phyloP scores from a whole-genome alignment of 2,888 invertebrate genomes.

The Aphrophora alni region DNA sequence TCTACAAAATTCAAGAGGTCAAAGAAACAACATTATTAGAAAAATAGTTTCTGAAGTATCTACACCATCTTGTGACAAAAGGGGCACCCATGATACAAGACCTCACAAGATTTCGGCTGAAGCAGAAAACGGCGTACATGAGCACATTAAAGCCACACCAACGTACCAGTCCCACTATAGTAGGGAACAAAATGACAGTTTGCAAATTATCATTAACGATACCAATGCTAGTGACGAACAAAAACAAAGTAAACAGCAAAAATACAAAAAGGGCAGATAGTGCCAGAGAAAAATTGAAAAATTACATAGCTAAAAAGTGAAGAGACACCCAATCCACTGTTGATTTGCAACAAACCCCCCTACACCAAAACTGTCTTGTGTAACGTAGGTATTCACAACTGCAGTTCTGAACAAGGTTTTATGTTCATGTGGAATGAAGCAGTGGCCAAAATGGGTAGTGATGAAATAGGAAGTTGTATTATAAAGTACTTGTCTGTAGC shows the following conservation, averaged over 20 bases:
- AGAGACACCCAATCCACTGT: background rate
- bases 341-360: slow-evolving; percentile 10
- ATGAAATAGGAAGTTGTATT: slow-evolving; percentile 21
- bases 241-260: background rate
- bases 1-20: slow-evolving; percentile 13
- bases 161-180: slow-evolving; percentile 17
- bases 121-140: slow-evolving; percentile 11
- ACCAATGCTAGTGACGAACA: background rate
- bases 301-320: background rate
- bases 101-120: background rate
- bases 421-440: slow-evolving; percentile 20
- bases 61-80: background rate
- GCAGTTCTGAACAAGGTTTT: background rate
- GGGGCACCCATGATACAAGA: slow-evolving; percentile 13
- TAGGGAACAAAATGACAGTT: background rate
- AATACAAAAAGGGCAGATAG: background rate
- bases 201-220: background rate
- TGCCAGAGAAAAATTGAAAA: background rate
- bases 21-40: slow-evolving; percentile 10
- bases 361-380: slow-evolving; percentile 21
- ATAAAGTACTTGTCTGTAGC: background rate
- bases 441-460: slow-evolving; percentile 6
- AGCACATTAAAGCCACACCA: slow-evolving; percentile 12
- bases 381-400: slow-evolving; percentile 17
- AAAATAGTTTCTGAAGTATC: background rate